Percentiles rank a stretch among this genome's conserved stretches.
Conservation (phyloP, 2,113 vertebrate genomes). For the Triplophysa tibetana region DNA sequence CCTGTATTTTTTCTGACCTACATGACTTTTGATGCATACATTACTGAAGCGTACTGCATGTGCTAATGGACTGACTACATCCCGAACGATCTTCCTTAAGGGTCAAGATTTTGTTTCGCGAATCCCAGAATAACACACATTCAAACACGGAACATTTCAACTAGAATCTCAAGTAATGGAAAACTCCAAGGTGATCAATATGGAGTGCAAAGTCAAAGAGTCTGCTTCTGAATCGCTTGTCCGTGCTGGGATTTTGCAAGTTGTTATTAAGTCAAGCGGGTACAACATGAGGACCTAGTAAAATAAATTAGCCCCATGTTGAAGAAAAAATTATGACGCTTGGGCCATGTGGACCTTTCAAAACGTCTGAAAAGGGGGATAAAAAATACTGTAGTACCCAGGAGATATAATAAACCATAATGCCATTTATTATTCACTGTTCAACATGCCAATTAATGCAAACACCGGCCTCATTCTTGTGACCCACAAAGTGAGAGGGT, state of each 20-base stretch:
- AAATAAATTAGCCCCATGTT: background rate
- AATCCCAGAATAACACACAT: background rate
- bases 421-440: background rate
- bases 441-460: background rate
- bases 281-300: background rate
- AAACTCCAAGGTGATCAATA: constrained; percentile 22
- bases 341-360: background rate
- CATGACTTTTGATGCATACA: background rate
- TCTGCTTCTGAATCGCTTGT: background rate
- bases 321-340: background rate
- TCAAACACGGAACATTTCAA: constrained; percentile 31
- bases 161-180: constrained; percentile 1
- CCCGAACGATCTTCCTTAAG: background rate
- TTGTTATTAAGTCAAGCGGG: background rate
- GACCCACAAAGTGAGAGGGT: background rate
- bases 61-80: background rate
- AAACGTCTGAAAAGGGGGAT: background rate
- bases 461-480: background rate
- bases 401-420: background rate
- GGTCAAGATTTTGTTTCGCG: background rate
- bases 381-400: background rate
- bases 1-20: background rate
- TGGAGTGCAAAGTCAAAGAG: background rate
- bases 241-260: background rate
- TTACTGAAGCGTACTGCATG: background rate